Percentiles rank a stretch among this genome's conserved stretches.
Evolutionary conservation across 2,113 vertebrate genomes (phyloP).

Genomic region (Plestiodon gilberti): DNA sequence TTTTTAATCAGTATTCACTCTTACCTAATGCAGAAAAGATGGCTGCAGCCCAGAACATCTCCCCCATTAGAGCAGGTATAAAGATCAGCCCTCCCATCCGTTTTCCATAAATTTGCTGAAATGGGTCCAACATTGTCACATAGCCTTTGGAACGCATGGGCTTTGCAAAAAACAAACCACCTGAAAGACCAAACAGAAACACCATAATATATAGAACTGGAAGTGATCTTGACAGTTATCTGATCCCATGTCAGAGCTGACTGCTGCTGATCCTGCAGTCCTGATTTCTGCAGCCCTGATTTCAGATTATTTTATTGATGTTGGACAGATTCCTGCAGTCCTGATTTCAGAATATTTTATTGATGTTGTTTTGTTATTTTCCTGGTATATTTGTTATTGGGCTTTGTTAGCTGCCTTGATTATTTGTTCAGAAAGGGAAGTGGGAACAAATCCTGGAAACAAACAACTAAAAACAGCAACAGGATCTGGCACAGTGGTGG

Average conservation of each 20-base stretch:
- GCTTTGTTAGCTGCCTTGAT: too few species aligned
- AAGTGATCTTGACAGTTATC: neutral
- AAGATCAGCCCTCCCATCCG: conserved; percentile 96
- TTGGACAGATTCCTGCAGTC: too few species aligned
- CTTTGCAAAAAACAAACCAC: conserved; percentile 97
- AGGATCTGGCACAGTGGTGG: neutral
- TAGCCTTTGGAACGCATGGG: conserved; percentile 96
- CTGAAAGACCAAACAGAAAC: conserved; percentile 70
- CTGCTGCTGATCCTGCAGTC: too few species aligned
- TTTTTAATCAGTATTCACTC: conserved; percentile 34
- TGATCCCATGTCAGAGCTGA: too few species aligned
- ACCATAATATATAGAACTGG: neutral
- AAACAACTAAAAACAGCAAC: neutral
- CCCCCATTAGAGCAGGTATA: conserved; percentile 95
- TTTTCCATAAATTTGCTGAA: conserved; percentile 95
- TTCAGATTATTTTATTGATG: too few species aligned
- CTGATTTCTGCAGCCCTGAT: too few species aligned
- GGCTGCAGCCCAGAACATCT: conserved; percentile 99
- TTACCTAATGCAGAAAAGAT: conserved; percentile 96
- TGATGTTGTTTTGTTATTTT: too few species aligned
- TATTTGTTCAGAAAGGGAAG: too few species aligned
- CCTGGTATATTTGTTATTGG: too few species aligned
- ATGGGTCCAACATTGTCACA: conserved; percentile 97
- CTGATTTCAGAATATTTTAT: too few species aligned
- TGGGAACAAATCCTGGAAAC: neutral